Base-by-base conservation (phyloP, 37 sponge, comb jelly and placozoan genomes). In the Diacarnus erythraeanus region DNA sequence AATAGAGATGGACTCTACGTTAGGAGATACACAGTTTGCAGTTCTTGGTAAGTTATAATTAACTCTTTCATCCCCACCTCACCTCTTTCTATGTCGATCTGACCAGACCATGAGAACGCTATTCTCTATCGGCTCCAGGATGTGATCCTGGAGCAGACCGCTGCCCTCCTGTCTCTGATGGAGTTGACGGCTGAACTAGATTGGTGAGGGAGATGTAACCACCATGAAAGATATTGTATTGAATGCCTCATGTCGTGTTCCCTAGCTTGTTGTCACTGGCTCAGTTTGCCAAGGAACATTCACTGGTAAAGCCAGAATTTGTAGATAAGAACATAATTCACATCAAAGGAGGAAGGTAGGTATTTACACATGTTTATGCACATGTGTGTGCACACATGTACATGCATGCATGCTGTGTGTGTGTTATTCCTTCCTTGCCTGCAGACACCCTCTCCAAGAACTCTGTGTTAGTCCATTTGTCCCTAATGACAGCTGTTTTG, bases 111-210 rank as follows among this genome's bases (percentile, higher is more conserved):
- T 30, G 98, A 97, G 78, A 89, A 86, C 23, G 88, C 88, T 33
- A 91, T 98, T 18, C 96, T 98, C 91, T 95, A 94, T 71, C 71
- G 94, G 9, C 89, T 98, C n/a, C 97, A 98, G 70, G 83, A 86
- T 22, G 93, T 89, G 59, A 72, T 98, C 31, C 73, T 98, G 43
- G 94, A 96, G 63, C 83, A 90, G 56, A 38, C 83, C 31, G 54
- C 30, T 21, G 58, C 79, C 0, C 79, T 98, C 9, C 22, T 92
- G 2, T 44, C 75, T n/a, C 81, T 89, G 30, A 59, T 98, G 71
- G 99, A 98, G 42, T 58, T 83, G 59, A 27, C 85, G 1, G 94
- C 99, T 6, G 97, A 98, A 38, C 87, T 98, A 29, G 99, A 98
- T 80, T 98, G 99, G 96, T 95, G 37, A 83, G 88, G 1, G 17